Evolutionary conservation across 2,888 invertebrate species (phyloP).

Genomic region (Cerastoderma edule): DNA sequence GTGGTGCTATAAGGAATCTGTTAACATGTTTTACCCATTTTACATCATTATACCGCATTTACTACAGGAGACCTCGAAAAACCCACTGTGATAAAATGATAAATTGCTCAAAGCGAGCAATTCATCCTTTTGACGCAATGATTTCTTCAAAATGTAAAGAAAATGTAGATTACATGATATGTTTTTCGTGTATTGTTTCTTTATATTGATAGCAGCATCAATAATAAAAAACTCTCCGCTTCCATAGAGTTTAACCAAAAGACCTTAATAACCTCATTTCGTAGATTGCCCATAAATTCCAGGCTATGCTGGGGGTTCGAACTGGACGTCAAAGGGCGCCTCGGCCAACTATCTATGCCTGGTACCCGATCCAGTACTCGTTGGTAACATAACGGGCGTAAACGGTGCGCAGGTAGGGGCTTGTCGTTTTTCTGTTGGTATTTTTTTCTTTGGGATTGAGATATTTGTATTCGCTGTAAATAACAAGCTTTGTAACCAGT

Average conservation of each 20-base stretch:
- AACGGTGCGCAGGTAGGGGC: constrained; percentile 28
- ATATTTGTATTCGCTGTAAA: neutral
- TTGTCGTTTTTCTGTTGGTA: neutral
- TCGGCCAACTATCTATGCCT: constrained; percentile 30
- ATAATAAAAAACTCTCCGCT: neutral
- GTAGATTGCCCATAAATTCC: neutral
- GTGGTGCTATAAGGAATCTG: too few relatives aligned
- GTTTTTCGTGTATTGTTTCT: neutral
- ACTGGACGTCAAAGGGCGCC: constrained; percentile 28
- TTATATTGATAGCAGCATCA: neutral
- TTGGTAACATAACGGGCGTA: constrained; percentile 17
- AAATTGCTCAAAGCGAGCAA: too few relatives aligned
- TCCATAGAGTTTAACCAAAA: neutral
- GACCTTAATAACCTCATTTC: neutral
- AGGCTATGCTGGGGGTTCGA: constrained; percentile 37
- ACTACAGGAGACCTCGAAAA: too few relatives aligned
- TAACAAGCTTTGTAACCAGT: neutral
- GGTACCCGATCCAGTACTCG: constrained; percentile 27
- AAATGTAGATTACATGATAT: neutral
- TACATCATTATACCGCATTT: too few relatives aligned
- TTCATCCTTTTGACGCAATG: too few relatives aligned
- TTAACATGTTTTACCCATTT: too few relatives aligned
- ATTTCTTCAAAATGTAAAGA: too few relatives aligned
- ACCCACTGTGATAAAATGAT: too few relatives aligned
- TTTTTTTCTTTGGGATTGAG: neutral